phyloP scores from a whole-genome alignment of 2,888 invertebrate genomes.

The Tipula confusa region DNA sequence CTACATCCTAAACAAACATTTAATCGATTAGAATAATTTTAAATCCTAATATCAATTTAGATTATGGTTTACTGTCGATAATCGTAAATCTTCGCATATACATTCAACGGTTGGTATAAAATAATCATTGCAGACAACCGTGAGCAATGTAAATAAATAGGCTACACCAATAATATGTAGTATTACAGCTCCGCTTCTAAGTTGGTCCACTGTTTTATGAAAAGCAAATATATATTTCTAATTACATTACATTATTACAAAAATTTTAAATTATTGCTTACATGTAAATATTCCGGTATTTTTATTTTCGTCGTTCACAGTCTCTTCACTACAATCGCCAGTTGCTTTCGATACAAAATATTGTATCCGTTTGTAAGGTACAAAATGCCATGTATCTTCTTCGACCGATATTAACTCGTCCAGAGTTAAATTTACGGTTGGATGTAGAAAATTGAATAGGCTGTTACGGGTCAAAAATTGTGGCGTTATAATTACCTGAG shows the following conservation, averaged over 20 bases:
- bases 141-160: conserved; percentile 81
- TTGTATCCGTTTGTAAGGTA: neutral
- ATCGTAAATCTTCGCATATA: conserved; percentile 73
- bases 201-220: conserved; percentile 57
- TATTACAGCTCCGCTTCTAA: conserved; percentile 71
- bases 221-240: neutral
- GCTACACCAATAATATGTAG: conserved; percentile 71
- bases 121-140: conserved; percentile 87
- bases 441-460: neutral
- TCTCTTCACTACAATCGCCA: neutral
- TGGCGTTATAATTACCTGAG: neutral
- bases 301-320: neutral
- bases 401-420: neutral
- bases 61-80: conserved; percentile 58
- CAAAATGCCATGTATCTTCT: conserved; percentile 26
- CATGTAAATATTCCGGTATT: neutral
- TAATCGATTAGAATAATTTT: neutral
- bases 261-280: neutral
- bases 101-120: conserved; percentile 85
- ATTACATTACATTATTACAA: neutral
- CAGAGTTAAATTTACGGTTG: conserved; percentile 30
- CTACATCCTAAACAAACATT: conserved; percentile 72
- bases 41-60: neutral
- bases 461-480: neutral
- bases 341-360: conserved; percentile 16